Evolutionary conservation across 2,888 invertebrate species (phyloP).

Genomic region (Apodemia duryi): DNA sequence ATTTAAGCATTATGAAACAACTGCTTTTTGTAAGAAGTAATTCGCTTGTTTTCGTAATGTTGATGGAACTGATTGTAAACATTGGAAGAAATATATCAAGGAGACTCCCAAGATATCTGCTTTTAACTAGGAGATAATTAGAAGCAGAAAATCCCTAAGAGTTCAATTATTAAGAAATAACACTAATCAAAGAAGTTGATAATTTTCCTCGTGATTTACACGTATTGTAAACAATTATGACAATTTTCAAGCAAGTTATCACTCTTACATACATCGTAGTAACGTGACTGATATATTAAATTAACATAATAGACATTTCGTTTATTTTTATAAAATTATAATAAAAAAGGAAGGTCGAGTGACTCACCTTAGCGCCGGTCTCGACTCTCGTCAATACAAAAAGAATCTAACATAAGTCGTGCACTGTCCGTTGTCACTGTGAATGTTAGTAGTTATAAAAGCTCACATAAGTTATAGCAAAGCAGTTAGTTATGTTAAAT

Average conservation of each 20-base stretch:
- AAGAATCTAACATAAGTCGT: conserved; percentile 36
- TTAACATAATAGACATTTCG: not conserved
- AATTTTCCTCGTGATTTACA: not conserved
- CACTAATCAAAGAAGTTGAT: too few species aligned
- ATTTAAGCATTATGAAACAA: too few species aligned
- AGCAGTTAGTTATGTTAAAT: conserved; percentile 48
- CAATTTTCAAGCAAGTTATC: not conserved
- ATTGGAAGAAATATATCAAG: too few species aligned
- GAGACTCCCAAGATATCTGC: too few species aligned
- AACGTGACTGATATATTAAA: not conserved
- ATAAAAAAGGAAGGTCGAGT: conserved; percentile 22
- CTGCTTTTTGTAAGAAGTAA: too few species aligned
- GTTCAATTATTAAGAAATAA: too few species aligned
- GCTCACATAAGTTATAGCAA: conserved; percentile 59
- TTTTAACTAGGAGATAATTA: too few species aligned
- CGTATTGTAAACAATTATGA: not conserved
- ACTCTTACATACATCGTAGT: not conserved
- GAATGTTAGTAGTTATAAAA: conserved; percentile 55
- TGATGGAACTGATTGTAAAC: too few species aligned
- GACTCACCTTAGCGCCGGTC: conserved; percentile 45
- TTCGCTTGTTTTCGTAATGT: too few species aligned
- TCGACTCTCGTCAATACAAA: conserved; percentile 11
- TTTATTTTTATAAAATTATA: not conserved
- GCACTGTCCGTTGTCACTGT: conserved; percentile 57
- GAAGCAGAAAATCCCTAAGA: too few species aligned